phyloP scores from a whole-genome alignment of 2,797 vertebrate genomes.

The Rhyacichthys aspro region DNA sequence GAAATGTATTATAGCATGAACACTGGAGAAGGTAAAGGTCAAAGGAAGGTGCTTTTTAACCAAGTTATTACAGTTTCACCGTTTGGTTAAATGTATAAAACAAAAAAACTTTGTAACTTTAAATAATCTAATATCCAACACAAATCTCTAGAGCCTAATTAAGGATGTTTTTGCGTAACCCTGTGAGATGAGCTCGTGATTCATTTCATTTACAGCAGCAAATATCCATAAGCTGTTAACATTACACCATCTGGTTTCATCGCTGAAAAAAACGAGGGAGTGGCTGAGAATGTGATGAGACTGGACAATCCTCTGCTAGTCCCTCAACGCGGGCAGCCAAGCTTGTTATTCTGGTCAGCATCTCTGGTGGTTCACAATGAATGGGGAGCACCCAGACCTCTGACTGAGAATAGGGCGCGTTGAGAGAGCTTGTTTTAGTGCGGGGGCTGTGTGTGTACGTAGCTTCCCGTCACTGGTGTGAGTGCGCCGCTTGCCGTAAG shows the following conservation, averaged over 20 bases:
- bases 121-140: too few species aligned
- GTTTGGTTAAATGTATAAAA: too few species aligned
- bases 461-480: constrained; percentile 77
- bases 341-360: constrained; percentile 78
- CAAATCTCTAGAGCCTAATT: too few species aligned
- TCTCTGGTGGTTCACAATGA: constrained; percentile 82
- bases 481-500: constrained; percentile 68
- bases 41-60: too few species aligned
- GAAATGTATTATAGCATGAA: too few species aligned
- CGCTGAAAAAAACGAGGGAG: constrained; percentile 46
- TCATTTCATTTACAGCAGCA: too few species aligned
- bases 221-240: constrained; percentile 17
- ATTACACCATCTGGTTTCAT: constrained; percentile 38
- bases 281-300: constrained; percentile 85
- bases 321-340: constrained; percentile 59
- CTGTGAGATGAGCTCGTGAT: too few species aligned
- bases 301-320: constrained; percentile 75
- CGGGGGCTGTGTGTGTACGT: constrained; percentile 48
- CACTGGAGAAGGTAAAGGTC: too few species aligned
- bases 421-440: constrained; percentile 69
- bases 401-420: constrained; percentile 77
- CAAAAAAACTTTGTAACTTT: too few species aligned
- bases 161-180: too few species aligned
- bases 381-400: constrained; percentile 77
- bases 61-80: too few species aligned